phyloP scores from a whole-genome alignment of 1,140 invertebrate species.

The Trigoniulus corallinus region DNA sequence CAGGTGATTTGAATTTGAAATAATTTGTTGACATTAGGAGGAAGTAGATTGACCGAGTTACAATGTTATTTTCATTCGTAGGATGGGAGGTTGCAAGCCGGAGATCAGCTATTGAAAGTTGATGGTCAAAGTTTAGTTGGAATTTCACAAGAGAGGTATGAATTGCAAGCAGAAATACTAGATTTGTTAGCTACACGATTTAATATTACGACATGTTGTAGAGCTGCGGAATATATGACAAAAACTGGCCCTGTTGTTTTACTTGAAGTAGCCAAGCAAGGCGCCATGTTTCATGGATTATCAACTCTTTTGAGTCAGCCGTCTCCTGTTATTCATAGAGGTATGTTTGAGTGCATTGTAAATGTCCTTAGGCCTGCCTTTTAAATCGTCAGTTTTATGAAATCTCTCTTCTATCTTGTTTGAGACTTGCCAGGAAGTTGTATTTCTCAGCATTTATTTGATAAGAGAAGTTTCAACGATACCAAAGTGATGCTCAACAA shows the following conservation, averaged over 20 bases:
- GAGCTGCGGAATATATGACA: constrained; percentile 90
- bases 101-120: constrained; percentile 92
- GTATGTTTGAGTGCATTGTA: constrained; percentile 36
- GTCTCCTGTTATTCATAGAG: constrained; percentile 63
- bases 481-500: too few species aligned
- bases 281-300: constrained; percentile 89
- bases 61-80: constrained; percentile 21
- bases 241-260: constrained; percentile 82
- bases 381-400: too few species aligned
- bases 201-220: constrained; percentile 18
- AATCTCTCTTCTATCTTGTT: too few species aligned
- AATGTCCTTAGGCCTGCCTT: too few species aligned
- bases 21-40: background rate
- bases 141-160: constrained; percentile 83
- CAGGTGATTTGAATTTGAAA: constrained; percentile 26
- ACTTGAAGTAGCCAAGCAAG: constrained; percentile 92
- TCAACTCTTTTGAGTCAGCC: constrained; percentile 83
- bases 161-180: constrained; percentile 5
- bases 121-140: constrained; percentile 92
- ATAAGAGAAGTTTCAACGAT: too few species aligned
- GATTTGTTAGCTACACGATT: background rate
- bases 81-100: constrained; percentile 84
- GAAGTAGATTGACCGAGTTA: background rate
- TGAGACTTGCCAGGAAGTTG: too few species aligned
- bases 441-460: background rate